Conservation (phyloP, 2,888 invertebrate species). For the Ashinkailepas kermadecensis region DNA sequence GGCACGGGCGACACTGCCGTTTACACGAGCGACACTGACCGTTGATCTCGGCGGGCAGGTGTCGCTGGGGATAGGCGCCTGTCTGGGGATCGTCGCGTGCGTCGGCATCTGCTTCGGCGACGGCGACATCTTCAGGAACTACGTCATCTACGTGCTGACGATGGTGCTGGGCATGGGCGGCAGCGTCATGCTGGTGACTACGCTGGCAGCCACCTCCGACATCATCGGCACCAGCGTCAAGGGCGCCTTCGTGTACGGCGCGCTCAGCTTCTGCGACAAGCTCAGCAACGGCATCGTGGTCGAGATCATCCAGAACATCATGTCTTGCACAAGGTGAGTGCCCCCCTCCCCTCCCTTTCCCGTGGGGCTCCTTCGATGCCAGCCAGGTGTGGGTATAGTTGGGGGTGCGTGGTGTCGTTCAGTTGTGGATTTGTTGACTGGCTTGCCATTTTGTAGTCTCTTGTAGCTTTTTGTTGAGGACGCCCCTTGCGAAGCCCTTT, state of each 20-base stretch:
- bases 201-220: conserved; percentile 80
- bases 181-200: conserved; percentile 78
- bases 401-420: no score
- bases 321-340: conserved; percentile 39
- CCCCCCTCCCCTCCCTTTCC: no score
- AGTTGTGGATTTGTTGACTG: no score
- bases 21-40: no score
- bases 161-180: conserved; percentile 70
- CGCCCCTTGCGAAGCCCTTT: no score
- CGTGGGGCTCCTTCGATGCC: no score
- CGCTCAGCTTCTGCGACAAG: conserved; percentile 89
- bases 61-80: conserved; percentile 60
- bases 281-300: conserved; percentile 80
- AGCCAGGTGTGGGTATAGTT: no score
- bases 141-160: conserved; percentile 63
- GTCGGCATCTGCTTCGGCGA: conserved; percentile 59
- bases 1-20: no score
- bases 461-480: no score
- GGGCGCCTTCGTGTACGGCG: conserved; percentile 84
- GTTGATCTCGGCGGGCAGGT: conserved; percentile 37
- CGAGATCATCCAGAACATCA: conserved; percentile 74
- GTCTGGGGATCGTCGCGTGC: conserved; percentile 57
- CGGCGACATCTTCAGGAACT: conserved; percentile 48
- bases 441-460: no score
- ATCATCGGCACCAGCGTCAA: conserved; percentile 77